A percentile compares a stretch with the other conserved stretches of the same genome.
phyloP scores from a whole-genome alignment of 1,140 invertebrate species.

The Choristoneura fumiferana region DNA sequence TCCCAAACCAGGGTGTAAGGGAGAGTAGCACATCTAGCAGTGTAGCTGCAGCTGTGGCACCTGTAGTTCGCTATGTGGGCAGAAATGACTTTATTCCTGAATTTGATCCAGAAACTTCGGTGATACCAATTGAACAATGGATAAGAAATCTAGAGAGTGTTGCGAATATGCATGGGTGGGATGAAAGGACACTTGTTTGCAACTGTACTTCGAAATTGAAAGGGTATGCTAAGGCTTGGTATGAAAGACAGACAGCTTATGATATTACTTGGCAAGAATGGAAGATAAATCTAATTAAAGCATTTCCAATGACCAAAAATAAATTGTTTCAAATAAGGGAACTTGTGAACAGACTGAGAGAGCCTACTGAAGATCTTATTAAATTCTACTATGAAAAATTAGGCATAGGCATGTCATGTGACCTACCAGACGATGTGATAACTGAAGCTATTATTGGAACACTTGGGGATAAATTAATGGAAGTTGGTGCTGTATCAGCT shows the following conservation, averaged over 20 bases:
- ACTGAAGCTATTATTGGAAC: constrained; percentile 22
- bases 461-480: constrained; percentile 18
- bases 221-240: constrained; percentile 22
- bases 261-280: constrained; percentile 20
- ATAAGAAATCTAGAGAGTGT: constrained; percentile 18
- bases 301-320: constrained; percentile 20
- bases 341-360: constrained; percentile 15
- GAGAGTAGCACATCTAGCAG: too few relatives aligned
- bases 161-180: constrained; percentile 21
- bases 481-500: constrained; percentile 20
- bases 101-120: constrained; percentile 13
- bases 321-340: constrained; percentile 19
- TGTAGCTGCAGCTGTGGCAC: too few relatives aligned
- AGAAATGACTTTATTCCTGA: too few relatives aligned
- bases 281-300: constrained; percentile 11
- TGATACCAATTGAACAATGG: constrained; percentile 19
- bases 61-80: too few relatives aligned
- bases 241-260: constrained; percentile 15
- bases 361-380: constrained; percentile 7
- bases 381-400: constrained; percentile 21
- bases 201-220: constrained; percentile 21
- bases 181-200: constrained; percentile 19
- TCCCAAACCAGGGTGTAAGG: too few relatives aligned
- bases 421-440: constrained; percentile 14
- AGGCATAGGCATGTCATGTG: constrained; percentile 21